A percentile compares a stretch with the other conserved stretches of the same genome.
Evolutionary conservation across 1,140 invertebrate species (phyloP).

Genomic region (Camponotus pennsylvanicus): DNA sequence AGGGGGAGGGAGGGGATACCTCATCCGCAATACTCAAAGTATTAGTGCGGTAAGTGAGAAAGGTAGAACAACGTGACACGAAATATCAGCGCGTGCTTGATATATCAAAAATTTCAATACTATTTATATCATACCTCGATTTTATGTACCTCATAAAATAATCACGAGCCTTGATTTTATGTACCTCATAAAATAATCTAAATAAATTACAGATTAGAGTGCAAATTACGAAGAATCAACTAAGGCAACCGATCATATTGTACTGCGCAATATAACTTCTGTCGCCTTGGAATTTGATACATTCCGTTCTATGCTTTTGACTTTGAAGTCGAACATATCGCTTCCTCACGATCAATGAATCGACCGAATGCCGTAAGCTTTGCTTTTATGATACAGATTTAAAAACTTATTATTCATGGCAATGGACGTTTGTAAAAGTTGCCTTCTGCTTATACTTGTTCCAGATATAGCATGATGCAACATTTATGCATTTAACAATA

Average conservation of each 20-base stretch:
- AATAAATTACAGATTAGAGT: conserved; percentile 22
- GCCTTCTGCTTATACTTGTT: neutral
- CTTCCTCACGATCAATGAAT: neutral
- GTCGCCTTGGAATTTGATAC: conserved; percentile 15
- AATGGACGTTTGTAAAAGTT: neutral
- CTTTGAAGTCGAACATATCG: conserved; percentile 5
- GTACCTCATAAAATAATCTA: neutral
- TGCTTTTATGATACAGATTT: neutral
- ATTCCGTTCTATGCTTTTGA: neutral
- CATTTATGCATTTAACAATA: neutral
- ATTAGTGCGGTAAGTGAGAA: neutral
- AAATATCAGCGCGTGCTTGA: neutral
- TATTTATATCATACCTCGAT: neutral
- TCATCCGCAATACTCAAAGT: neutral
- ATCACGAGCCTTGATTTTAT: neutral
- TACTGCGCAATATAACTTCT: conserved; percentile 37
- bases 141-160: neutral
- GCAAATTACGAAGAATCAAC: neutral
- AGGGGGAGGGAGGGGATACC: no score
- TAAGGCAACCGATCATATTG: conserved; percentile 28
- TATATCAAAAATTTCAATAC: conserved; percentile 3
- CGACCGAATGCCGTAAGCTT: neutral
- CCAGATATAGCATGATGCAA: neutral
- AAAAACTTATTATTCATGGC: neutral
- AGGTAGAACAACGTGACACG: neutral